These are phyloP conservation scores for Galerucella nymphaeae DNA, from an alignment of 2,888 invertebrate genomes.

Conservation along the genomic window DNA sequence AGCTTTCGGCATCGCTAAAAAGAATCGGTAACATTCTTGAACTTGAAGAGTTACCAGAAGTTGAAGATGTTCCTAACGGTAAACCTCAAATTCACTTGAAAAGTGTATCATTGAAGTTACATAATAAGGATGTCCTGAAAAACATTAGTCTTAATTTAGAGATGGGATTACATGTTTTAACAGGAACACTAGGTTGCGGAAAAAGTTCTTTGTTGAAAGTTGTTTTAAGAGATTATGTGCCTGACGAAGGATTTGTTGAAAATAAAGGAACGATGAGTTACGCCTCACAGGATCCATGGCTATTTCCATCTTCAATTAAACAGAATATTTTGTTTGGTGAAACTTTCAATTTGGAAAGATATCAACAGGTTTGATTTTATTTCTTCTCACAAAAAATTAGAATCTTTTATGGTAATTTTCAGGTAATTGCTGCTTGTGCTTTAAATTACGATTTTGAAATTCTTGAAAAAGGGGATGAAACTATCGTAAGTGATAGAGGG, in stretches of 20 bases:
- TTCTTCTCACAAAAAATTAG: too few relatives aligned
- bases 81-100: conserved; percentile 47
- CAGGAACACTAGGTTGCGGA: conserved; percentile 77
- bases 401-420: conserved; percentile 11
- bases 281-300: conserved; percentile 74
- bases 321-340: conserved; percentile 85
- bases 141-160: conserved; percentile 65
- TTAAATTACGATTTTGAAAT: conserved; percentile 70
- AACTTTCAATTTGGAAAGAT: conserved; percentile 68
- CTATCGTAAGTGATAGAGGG: conserved; percentile 83
- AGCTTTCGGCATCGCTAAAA: conserved; percentile 47
- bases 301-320: conserved; percentile 71
- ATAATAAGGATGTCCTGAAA: conserved; percentile 58
- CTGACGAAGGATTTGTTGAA: conserved; percentile 62
- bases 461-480: conserved; percentile 74
- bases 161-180: conserved; percentile 66
- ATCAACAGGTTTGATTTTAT: conserved; percentile 65
- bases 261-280: conserved; percentile 69
- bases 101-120: conserved; percentile 49
- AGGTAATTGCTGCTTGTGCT: conserved; percentile 70
- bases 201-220: conserved; percentile 67
- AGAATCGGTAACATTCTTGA: conserved; percentile 56
- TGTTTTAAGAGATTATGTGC: conserved; percentile 60
- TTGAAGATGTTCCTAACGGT: conserved; percentile 46
- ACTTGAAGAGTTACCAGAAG: conserved; percentile 61